phyloP scores from a whole-genome alignment of 2,888 invertebrate species.

The Macrosiphum euphorbiae region DNA sequence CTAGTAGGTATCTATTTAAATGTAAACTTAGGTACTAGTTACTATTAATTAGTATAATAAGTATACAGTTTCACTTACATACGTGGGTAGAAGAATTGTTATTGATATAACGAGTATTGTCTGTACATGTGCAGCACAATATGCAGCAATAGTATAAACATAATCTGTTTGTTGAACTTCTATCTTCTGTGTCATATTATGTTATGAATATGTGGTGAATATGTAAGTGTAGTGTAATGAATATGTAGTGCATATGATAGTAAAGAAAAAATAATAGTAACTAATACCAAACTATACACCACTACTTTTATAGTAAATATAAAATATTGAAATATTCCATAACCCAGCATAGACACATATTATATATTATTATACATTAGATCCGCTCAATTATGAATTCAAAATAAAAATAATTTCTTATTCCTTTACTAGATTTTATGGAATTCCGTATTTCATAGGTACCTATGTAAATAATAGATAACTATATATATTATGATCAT shows the following conservation, averaged over 20 bases:
- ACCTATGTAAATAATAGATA: not conserved
- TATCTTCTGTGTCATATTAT: constrained; percentile 20
- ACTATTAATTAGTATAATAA: not conserved
- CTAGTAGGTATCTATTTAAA: not conserved
- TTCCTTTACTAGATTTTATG: constrained; percentile 29
- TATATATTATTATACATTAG: constrained; percentile 42
- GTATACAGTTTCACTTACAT: constrained; percentile 4
- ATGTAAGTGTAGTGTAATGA: no score
- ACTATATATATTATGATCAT: not conserved
- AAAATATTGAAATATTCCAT: not conserved
- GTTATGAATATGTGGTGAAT: not conserved
- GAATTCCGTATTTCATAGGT: constrained; percentile 26
- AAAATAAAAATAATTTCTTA: constrained; percentile 30
- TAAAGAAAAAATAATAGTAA: constrained; percentile 24
- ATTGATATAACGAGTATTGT: not conserved
- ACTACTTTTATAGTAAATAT: constrained; percentile 43
- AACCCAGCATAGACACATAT: not conserved
- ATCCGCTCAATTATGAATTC: constrained; percentile 49
- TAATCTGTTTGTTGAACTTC: not conserved
- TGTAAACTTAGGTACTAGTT: not conserved
- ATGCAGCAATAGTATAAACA: not conserved
- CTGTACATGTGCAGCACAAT: not conserved
- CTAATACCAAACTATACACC: not conserved
- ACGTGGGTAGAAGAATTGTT: not conserved
- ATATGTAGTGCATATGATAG: not conserved